Percentiles rank a stretch among this genome's conserved stretches.
These are phyloP conservation scores for Bothrops jararaca DNA, from an alignment of 2,113 vertebrate genomes.

Conservation along the genomic window DNA sequence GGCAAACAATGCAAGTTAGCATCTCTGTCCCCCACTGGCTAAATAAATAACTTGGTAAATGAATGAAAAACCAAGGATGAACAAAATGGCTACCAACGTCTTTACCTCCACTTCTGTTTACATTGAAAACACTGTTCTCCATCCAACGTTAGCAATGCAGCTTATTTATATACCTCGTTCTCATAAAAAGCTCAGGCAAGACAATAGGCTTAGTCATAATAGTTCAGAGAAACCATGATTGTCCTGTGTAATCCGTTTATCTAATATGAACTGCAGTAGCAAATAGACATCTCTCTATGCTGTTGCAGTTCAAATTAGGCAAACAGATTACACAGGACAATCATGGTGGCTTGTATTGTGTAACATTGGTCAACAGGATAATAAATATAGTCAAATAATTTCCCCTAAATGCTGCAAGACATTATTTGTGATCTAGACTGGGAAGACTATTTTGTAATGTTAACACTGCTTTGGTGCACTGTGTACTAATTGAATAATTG, in stretches of 20 bases:
- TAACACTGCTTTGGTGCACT: neutral
- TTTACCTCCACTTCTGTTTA: neutral
- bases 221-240: neutral
- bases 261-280: neutral
- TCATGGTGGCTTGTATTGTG: neutral
- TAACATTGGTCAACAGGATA: neutral
- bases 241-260: neutral
- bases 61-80: neutral
- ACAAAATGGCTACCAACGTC: neutral
- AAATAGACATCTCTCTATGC: neutral
- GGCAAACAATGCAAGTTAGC: constrained; percentile 52
- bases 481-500: neutral
- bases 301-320: neutral
- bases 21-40: neutral
- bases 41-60: neutral
- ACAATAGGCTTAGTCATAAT: neutral
- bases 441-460: neutral
- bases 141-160: neutral
- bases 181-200: neutral
- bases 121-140: neutral
- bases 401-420: neutral
- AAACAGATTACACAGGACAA: neutral
- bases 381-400: neutral
- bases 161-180: neutral
- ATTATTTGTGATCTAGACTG: neutral